Evolutionary conservation across 2,113 vertebrate genomes (phyloP).

Genomic region (Eptesicus fuscus): DNA sequence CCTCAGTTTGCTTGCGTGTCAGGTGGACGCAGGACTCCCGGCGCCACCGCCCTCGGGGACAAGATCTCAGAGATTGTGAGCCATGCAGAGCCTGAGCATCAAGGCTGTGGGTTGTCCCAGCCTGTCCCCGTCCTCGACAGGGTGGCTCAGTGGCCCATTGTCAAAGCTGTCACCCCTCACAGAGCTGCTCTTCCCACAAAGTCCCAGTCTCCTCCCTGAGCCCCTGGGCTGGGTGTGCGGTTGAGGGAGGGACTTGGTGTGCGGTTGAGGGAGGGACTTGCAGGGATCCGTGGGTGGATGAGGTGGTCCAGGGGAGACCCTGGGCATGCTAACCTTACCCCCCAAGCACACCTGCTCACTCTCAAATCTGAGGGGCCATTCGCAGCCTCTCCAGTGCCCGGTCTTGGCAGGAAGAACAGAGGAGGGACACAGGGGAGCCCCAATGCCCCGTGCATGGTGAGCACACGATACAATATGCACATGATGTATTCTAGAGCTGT

Average conservation of each 20-base stretch:
- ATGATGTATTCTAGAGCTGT: not conserved
- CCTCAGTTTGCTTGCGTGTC: not conserved
- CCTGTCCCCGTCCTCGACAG: not conserved
- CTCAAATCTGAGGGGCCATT: not conserved
- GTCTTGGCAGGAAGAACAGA: not conserved
- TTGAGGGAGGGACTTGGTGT: not conserved
- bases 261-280: not conserved
- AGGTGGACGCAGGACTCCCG: not conserved
- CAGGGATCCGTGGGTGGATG: fast-evolving
- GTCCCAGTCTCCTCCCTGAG: not conserved
- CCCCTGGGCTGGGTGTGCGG: not conserved
- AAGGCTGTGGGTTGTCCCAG: fast-evolving
- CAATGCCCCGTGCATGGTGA: fast-evolving
- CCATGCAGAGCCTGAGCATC: fast-evolving
- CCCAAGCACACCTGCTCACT: not conserved
- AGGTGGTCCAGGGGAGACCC: not conserved
- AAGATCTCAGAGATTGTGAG: fast-evolving
- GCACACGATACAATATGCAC: not conserved
- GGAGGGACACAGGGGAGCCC: not conserved
- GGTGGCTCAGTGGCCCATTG: not conserved
- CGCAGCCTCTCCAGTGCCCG: fast-evolving
- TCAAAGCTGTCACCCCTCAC: not conserved
- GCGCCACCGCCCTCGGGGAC: fast-evolving
- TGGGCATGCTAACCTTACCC: no score
- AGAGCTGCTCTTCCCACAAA: not conserved